Evolutionary conservation across 1,140 invertebrate genomes (phyloP).

Genomic region (Diabrotica virgifera): DNA sequence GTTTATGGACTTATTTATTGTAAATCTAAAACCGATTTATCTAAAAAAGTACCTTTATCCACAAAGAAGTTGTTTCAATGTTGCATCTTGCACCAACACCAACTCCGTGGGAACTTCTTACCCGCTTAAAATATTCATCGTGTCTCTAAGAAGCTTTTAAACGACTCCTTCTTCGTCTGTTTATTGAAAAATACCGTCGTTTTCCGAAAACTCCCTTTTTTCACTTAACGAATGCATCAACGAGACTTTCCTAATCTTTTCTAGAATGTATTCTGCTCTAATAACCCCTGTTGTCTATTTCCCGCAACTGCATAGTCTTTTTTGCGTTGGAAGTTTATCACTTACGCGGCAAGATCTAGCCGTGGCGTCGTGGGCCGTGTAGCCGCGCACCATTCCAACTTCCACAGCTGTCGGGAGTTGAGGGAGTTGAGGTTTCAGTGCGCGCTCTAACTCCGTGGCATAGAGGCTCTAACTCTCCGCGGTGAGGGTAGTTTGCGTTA

Average conservation of each 20-base stretch:
- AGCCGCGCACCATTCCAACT: slow-evolving; percentile 2
- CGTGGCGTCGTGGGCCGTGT: slow-evolving; percentile 4
- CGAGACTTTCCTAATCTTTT: slow-evolving; percentile 13
- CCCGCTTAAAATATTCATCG: no score
- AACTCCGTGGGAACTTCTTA: no score
- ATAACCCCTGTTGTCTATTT: slow-evolving; percentile 18
- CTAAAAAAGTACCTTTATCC: no score
- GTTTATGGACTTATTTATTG: no score
- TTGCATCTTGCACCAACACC: no score
- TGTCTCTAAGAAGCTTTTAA: no score
- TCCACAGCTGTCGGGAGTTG: slow-evolving; percentile 12
- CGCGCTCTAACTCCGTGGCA: slow-evolving; percentile 12
- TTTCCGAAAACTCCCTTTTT: no score
- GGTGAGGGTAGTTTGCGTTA: not conserved
- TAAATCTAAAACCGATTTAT: no score
- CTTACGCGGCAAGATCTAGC: slow-evolving; percentile 7
- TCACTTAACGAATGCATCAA: no score
- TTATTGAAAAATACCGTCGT: no score
- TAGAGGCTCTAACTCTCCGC: not conserved
- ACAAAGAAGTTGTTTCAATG: no score
- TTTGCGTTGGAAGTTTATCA: slow-evolving; percentile 14
- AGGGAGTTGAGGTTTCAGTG: slow-evolving; percentile 10
- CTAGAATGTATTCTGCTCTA: slow-evolving; percentile 8
- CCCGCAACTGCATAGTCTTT: slow-evolving; percentile 3
- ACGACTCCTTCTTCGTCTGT: no score